Conservation (phyloP, 2,797 vertebrate species). For the Crocodylus rhombifer region DNA sequence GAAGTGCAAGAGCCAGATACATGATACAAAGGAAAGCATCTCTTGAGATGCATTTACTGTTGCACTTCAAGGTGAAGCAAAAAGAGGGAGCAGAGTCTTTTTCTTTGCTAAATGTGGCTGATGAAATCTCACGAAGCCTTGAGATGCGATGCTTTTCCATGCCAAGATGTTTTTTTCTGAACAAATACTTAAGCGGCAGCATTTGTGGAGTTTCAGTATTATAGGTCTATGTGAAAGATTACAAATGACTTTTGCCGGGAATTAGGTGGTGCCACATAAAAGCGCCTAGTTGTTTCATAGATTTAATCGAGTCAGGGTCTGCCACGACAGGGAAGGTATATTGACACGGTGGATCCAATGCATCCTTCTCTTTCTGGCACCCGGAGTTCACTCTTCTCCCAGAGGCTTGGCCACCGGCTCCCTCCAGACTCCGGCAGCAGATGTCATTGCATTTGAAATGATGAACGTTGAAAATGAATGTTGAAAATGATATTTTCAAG, state of each 20-base stretch:
- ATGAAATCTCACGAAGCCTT: slow-evolving; percentile 2
- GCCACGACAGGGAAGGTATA: too few species aligned
- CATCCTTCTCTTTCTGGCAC: too few species aligned
- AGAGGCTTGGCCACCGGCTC: accelerated
- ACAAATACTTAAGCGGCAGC: accelerated
- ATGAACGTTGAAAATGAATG: too few species aligned
- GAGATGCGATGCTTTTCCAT: accelerated
- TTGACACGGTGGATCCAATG: too few species aligned
- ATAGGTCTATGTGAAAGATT: neutral
- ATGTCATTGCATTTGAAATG: neutral
- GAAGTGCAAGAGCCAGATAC: slow-evolving; percentile 45
- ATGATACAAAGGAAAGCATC: slow-evolving; percentile 64
- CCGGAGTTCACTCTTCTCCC: accelerated
- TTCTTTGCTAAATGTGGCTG: neutral
- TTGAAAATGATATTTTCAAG: too few species aligned
- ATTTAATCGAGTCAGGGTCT: neutral
- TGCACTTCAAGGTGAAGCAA: neutral
- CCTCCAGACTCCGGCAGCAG: neutral
- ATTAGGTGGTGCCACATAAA: neutral
- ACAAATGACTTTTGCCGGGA: neutral
- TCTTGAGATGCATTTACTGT: neutral
- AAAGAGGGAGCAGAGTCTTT: accelerated
- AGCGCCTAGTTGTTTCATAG: slow-evolving; percentile 11
- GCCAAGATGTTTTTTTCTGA: neutral
- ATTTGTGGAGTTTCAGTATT: neutral